Conservation (phyloP, 2,113 vertebrate genomes). For the Plecotus auritus region DNA sequence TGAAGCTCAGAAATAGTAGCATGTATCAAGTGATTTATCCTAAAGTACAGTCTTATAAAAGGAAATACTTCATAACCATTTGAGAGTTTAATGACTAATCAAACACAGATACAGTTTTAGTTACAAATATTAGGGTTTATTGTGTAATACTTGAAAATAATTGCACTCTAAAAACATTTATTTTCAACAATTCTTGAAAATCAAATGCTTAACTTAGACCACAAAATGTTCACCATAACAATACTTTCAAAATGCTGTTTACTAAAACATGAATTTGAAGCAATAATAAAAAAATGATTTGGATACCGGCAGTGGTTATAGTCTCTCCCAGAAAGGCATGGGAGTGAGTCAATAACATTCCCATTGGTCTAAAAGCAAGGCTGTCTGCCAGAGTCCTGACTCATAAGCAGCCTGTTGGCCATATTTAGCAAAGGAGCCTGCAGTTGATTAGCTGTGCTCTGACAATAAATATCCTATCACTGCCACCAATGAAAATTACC, state of each 20-base stretch:
- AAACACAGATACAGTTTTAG: slow-evolving; percentile 39
- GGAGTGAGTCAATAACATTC: slow-evolving; percentile 54
- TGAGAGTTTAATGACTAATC: slow-evolving; percentile 65
- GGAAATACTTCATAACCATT: slow-evolving; percentile 61
- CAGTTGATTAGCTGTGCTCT: slow-evolving; percentile 66
- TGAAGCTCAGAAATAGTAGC: slow-evolving; percentile 1
- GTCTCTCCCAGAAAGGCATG: slow-evolving; percentile 46
- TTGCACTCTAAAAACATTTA: slow-evolving; percentile 2
- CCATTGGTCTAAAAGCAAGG: slow-evolving; percentile 53
- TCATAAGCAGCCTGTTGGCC: slow-evolving; percentile 70
- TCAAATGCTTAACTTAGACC: slow-evolving; percentile 43
- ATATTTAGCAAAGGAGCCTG: slow-evolving; percentile 67
- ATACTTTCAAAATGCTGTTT: slow-evolving; percentile 49
- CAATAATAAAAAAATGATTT: slow-evolving; percentile 34
- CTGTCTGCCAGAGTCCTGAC: slow-evolving; percentile 66
- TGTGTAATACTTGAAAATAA: slow-evolving; percentile 38
- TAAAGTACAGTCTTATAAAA: slow-evolving; percentile 44
- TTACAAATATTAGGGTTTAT: slow-evolving; percentile 36
- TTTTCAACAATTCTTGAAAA: slow-evolving; percentile 50
- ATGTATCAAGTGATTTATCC: slow-evolving; percentile 42
- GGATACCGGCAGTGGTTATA: background rate
- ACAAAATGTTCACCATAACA: slow-evolving; percentile 60
- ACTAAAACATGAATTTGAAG: slow-evolving; percentile 40
- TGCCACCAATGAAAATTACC: slow-evolving; percentile 36
- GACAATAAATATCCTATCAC: slow-evolving; percentile 62